Percentiles rank a stretch among this genome's conserved stretches.
phyloP scores from a whole-genome alignment of 2,113 vertebrate genomes.

The Gallinago media region DNA sequence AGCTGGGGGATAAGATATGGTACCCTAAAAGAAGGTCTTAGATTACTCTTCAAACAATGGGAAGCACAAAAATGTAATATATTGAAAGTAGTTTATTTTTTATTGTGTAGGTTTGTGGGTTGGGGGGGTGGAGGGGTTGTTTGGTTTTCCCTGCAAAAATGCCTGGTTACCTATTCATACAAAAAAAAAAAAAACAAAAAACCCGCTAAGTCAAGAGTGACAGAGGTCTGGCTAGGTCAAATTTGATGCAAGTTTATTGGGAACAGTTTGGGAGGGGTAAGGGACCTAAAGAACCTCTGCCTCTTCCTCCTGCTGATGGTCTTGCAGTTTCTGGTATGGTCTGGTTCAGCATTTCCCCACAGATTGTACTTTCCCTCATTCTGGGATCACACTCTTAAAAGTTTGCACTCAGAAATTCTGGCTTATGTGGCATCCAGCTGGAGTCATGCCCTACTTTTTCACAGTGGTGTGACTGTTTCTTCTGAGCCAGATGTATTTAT shows the following conservation, averaged over 20 bases:
- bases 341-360: not conserved
- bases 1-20: not conserved
- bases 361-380: not conserved
- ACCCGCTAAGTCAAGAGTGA: fast-evolving
- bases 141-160: not conserved
- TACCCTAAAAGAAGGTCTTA: not conserved
- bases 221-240: not conserved
- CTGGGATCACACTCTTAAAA: not conserved
- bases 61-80: not conserved
- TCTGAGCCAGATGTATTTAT: not conserved
- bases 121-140: too few relatives aligned
- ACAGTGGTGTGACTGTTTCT: not conserved
- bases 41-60: not conserved
- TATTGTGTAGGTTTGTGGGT: not conserved
- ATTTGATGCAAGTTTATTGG: not conserved
- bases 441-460: not conserved
- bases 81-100: not conserved
- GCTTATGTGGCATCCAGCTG: not conserved
- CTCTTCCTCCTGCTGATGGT: not conserved
- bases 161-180: not conserved
- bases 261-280: not conserved
- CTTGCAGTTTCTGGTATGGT: not conserved
- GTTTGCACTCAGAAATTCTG: not conserved
- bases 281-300: not conserved
- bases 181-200: too few relatives aligned